Evolutionary conservation across 2,113 vertebrate species (phyloP).

Genomic region (pig (Sus scrofa)): T2T-Sscrofa CM000826.6:113750001-113750500

Average conservation of each 20-base stretch:
- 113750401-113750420: conserved; percentile 87
- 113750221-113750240: not conserved
- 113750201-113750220: not conserved
- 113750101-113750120: not conserved
- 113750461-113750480: conserved; percentile 82
- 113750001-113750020: not conserved
- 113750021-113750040: not conserved
- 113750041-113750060: not conserved
- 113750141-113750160: not conserved
- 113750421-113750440: conserved; percentile 86
- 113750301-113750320: conserved; percentile 80
- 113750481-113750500: conserved; percentile 73
- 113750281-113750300: conserved; percentile 75
- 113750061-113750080: not conserved
- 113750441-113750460: conserved; percentile 79
- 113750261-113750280: conserved; percentile 78
- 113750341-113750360: conserved; percentile 83
- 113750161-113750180: not conserved
- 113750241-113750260: not conserved
- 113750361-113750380: conserved; percentile 80
- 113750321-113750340: conserved; percentile 81
- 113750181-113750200: not conserved
- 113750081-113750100: not conserved
- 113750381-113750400: conserved; percentile 89
- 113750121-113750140: not conserved